Evolutionary conservation across 2,797 vertebrate species (phyloP), one percentile per base, ranked within the genome.

Genomic region (Hippoglossus hippoglossus): DNA sequence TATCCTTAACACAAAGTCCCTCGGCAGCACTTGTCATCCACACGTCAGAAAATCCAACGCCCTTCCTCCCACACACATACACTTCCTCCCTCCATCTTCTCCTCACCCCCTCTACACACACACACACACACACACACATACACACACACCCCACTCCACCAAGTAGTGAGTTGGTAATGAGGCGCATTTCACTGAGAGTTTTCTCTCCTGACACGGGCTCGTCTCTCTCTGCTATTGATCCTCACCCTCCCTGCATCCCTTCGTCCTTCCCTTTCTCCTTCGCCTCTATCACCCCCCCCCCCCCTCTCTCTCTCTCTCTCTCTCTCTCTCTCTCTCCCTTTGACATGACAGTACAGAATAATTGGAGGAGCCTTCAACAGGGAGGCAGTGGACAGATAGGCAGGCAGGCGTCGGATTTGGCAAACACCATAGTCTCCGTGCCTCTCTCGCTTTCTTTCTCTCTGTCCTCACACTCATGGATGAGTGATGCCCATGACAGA

Each of bases 401-500:
- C 68, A 76, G 78, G 75, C 69, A 6, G 71, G 70, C 58, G 1
- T 83, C 81, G 80, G 69, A 87, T 80, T 69, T 63, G 49, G 50
- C 21, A 18, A 64, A 77, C 69, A 44, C 75, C 71, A 28, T 56
- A 44, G 55, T 83, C 73, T 81, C 74, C 46, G 71, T 65, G 18
- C 44, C 26, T 24, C 49, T 28, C 24, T 24, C 41, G 57, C 50
- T 54, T 51, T 56, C 34, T 59, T 65, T 47, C 54, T 68, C 46
- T 70, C 67, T 26, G n/a, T 58, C 66, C 62, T 82, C 58, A 56
- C 57, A 63, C 73, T 83, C 77, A 67, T 81, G 75, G 84, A 81
- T 84, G 87, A 92, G 77, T 91, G 90, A 94, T 87, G 88, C 69
- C 78, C 70, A 76, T 90, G 90, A 87, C 87, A 85, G 84, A 70